Evolutionary conservation across 1,140 invertebrate species (phyloP).

Genomic region (Zaprionus lachaisei): DNA sequence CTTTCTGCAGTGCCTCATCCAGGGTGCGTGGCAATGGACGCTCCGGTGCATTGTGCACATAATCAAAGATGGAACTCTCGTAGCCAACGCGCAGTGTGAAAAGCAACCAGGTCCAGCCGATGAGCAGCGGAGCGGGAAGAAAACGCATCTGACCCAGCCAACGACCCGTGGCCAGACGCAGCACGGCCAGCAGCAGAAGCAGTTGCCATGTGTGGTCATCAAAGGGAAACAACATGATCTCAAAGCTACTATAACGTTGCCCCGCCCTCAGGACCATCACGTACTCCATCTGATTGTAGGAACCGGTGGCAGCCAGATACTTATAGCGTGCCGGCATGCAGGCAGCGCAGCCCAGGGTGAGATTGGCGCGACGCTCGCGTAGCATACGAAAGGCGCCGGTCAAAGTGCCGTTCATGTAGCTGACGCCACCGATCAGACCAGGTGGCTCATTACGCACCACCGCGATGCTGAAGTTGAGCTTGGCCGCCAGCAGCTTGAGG

Average conservation of each 20-base stretch:
- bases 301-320: constrained; percentile 32
- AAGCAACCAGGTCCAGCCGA: constrained; percentile 43
- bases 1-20: constrained; percentile 25
- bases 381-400: constrained; percentile 63
- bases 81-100: constrained; percentile 57
- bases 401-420: constrained; percentile 55
- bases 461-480: constrained; percentile 49
- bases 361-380: constrained; percentile 41
- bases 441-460: constrained; percentile 54
- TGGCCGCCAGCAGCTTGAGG: constrained; percentile 35
- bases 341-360: constrained; percentile 55
- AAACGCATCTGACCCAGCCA: neutral
- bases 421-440: constrained; percentile 45
- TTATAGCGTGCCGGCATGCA: constrained; percentile 48
- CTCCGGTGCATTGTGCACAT: constrained; percentile 60
- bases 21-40: constrained; percentile 56
- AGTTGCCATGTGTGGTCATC: constrained; percentile 43
- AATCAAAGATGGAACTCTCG: constrained; percentile 61
- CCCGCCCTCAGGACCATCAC: constrained; percentile 44
- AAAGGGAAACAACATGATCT: constrained; percentile 69
- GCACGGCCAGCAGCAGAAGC: neutral
- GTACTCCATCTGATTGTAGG: constrained; percentile 60
- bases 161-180: neutral
- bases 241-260: constrained; percentile 50
- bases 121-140: constrained; percentile 5